Conservation (phyloP, 2,888 invertebrate genomes). For the Oscheius onirici region DNA sequence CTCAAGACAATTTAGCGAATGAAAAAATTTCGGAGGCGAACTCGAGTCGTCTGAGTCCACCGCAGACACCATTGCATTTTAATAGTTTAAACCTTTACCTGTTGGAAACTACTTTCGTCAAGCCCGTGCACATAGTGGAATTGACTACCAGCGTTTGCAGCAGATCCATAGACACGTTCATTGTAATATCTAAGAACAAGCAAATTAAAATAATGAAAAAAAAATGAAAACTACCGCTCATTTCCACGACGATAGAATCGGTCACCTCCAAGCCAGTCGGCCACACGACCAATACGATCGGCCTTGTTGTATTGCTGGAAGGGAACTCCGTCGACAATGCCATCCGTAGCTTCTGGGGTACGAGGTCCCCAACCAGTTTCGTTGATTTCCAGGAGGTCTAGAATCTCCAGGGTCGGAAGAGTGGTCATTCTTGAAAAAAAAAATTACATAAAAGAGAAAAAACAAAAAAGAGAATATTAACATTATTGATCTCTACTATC, state of each 20-base stretch:
- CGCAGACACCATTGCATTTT: too few species aligned
- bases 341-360: conserved; percentile 6
- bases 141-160: conserved; percentile 80
- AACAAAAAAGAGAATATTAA: too few species aligned
- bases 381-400: conserved; percentile 35
- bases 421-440: not conserved
- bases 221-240: conserved; percentile 74
- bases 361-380: conserved; percentile 53
- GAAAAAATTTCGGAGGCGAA: too few species aligned
- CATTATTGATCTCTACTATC: too few species aligned
- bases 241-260: conserved; percentile 88
- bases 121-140: conserved; percentile 99
- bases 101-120: conserved; percentile 96
- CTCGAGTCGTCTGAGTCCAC: too few species aligned
- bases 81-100: conserved; percentile 76
- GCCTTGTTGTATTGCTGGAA: conserved; percentile 98
- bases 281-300: conserved; percentile 92
- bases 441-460: too few species aligned
- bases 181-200: conserved; percentile 56
- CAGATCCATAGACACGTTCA: conserved; percentile 69
- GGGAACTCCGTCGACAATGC: conserved; percentile 80
- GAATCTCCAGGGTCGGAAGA: conserved; percentile 19
- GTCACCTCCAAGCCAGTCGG: conserved; percentile 93
- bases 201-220: conserved; percentile 16
- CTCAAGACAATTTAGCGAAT: too few species aligned